phyloP scores from a whole-genome alignment of 1,140 invertebrate species.

The Trypoxylus dichotomus region DNA sequence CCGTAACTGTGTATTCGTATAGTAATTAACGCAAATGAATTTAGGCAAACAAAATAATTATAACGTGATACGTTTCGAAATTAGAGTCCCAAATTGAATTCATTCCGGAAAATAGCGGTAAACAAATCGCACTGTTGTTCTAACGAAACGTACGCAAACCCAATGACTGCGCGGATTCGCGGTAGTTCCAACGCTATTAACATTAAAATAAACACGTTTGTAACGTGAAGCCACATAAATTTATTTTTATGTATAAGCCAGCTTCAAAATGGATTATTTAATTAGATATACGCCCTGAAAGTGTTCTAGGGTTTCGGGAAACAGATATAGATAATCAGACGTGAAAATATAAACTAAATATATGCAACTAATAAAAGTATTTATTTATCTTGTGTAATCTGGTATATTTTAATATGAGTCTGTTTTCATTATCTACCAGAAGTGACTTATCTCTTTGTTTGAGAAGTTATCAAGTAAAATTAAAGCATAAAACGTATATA shows the following conservation, averaged over 20 bases:
- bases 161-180: neutral
- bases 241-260: neutral
- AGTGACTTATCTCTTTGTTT: no score
- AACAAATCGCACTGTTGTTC: neutral
- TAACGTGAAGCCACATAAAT: constrained; percentile 7
- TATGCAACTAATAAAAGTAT: neutral
- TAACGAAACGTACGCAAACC: neutral
- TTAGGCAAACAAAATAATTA: neutral
- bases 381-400: neutral
- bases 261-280: constrained; percentile 10
- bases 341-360: neutral
- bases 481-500: no score
- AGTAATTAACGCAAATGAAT: neutral
- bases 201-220: neutral
- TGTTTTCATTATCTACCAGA: no score
- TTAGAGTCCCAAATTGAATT: neutral
- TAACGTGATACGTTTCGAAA: neutral
- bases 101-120: neutral
- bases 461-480: no score
- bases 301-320: neutral
- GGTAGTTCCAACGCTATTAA: neutral
- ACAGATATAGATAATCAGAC: neutral
- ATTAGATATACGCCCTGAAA: neutral
- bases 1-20: neutral
- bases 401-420: neutral